A percentile compares a stretch with the other conserved stretches of the same genome.
Conservation (phyloP, 2,113 vertebrate genomes). For the mouse (Mus musculus) region DNA sequence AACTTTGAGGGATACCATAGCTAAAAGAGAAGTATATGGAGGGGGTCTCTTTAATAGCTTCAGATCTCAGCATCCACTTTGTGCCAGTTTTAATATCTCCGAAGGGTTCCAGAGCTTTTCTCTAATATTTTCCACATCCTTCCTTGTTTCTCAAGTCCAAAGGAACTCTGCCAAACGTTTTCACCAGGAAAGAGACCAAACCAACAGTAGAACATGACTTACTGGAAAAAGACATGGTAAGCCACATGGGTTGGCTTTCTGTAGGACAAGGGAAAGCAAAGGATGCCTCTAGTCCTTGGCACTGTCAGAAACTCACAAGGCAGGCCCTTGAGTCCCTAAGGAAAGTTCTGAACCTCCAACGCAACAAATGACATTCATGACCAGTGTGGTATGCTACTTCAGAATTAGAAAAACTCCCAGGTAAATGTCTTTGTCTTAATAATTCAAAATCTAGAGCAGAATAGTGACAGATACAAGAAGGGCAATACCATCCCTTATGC, state of each 20-base stretch:
- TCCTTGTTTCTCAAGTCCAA: background rate
- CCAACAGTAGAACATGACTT: background rate
- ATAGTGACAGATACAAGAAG: background rate
- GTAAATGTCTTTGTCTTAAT: background rate
- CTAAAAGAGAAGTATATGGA: background rate
- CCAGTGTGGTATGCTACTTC: background rate
- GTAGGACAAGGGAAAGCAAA: conserved; percentile 8
- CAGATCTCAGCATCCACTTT: background rate
- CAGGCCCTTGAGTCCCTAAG: background rate
- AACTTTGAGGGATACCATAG: background rate
- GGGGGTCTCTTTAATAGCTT: background rate
- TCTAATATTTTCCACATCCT: background rate
- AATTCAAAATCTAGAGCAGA: background rate
- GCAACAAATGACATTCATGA: background rate
- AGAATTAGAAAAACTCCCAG: background rate
- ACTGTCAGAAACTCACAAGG: background rate
- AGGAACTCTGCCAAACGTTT: background rate
- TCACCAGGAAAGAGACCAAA: background rate
- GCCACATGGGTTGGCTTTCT: background rate
- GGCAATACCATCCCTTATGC: background rate
- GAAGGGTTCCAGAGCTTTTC: background rate
- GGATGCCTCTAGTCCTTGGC: background rate
- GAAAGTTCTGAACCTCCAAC: background rate
- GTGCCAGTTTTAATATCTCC: background rate
- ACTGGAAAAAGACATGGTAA: background rate